Base-by-base conservation (phyloP, 2,888 invertebrate species). In the Lordiphosa fenestrarum region DNA sequence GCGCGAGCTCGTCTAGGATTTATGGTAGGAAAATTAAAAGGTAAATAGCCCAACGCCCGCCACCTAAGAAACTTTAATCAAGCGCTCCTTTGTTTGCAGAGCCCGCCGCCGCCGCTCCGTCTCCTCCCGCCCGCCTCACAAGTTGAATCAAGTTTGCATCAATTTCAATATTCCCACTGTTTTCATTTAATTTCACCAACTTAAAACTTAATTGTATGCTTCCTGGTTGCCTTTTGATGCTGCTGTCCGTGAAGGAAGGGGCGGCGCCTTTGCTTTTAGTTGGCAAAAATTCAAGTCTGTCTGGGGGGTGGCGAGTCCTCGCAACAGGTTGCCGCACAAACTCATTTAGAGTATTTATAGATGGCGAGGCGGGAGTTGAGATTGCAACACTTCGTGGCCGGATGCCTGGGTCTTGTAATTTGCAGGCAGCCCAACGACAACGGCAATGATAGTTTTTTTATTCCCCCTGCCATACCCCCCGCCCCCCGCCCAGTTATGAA, bases 131-230 rank as follows among this genome's bases (percentile, higher is more conserved):
- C 15, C 15, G n/a, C n/a, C 15, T n/a, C 30, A 15, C 44, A 52
- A 58, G 54, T 51, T 77, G 71, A 68, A 81, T 82, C 73, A 82
- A 84, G 82, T 84, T 80, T 80, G 80, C 80, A 80, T 80, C 84
- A 80, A 80, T 80, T 80, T 80, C 84, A 80, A 80, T 80, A 80
- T 77, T 84, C 80, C 84, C 80, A 84, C 82, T 80, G 80, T 69
- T 80, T 80, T 80, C 80, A 80, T 80, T 80, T 80, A 80, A 80
- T 80, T 80, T 80, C 73, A 61, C 65, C 84, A 80, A 80, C 80
- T 80, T 80, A 80, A 84, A 80, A 84, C 80, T 84, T 80, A 80
- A 80, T 80, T 80, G 80, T 84, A 67, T 71, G 75, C 84, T 80
- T 84, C 80, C 80, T 63, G 59, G 57, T 59, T 47, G 56, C 44